Percentiles rank a stretch among this genome's conserved stretches.
These are phyloP conservation scores for Caenorhabditis zanzibari DNA, from an alignment of 2,888 invertebrate genomes.

Conservation along the genomic window DNA sequence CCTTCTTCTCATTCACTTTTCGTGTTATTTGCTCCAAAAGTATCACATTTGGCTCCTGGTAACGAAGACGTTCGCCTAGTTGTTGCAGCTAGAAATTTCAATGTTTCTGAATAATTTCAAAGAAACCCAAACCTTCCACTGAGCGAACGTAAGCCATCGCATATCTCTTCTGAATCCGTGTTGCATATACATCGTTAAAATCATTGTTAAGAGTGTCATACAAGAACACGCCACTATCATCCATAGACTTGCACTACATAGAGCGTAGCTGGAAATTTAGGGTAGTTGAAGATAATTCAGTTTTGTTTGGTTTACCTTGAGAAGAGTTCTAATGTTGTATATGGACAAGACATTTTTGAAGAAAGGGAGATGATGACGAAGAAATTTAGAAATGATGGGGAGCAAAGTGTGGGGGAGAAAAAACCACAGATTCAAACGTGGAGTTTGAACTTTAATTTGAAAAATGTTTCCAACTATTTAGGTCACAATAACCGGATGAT, in stretches of 20 bases:
- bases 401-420: not conserved
- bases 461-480: no score
- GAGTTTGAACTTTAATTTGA: no score
- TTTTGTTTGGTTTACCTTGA: not conserved
- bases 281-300: not conserved
- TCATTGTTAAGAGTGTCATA: conserved; percentile 48
- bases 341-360: not conserved
- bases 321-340: not conserved
- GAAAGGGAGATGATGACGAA: not conserved
- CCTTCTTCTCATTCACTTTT: conserved; percentile 47
- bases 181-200: conserved; percentile 41
- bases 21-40: conserved; percentile 49
- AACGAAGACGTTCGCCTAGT: conserved; percentile 47
- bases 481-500: no score
- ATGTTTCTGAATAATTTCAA: not conserved
- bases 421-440: not conserved
- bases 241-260: conserved; percentile 54
- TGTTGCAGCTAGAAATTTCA: conserved; percentile 27
- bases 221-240: conserved; percentile 54
- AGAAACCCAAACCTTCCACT: conserved; percentile 41
- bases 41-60: conserved; percentile 52
- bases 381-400: not conserved
- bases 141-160: conserved; percentile 31
- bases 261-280: conserved; percentile 40
- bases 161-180: conserved; percentile 37